A percentile compares a stretch with the other conserved stretches of the same genome.
Conservation (phyloP, 2,888 invertebrate genomes). For the Uropetala carovei region DNA sequence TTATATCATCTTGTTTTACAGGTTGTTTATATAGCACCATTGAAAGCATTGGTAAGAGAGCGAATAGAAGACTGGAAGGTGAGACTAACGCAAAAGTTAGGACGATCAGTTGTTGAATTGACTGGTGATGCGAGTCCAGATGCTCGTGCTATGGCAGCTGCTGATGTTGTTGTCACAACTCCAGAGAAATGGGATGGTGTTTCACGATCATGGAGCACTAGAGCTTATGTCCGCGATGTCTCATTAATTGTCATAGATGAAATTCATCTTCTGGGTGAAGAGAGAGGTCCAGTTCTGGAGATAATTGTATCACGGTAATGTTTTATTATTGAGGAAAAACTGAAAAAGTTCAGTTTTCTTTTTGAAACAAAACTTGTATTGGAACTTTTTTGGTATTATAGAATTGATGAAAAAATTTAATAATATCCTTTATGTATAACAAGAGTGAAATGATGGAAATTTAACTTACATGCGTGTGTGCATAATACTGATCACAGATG, state of each 20-base stretch:
- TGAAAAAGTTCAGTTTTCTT: too few relatives aligned
- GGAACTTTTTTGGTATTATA: too few relatives aligned
- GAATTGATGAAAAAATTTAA: background rate
- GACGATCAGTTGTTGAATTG: constrained; percentile 93
- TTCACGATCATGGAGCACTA: constrained; percentile 97
- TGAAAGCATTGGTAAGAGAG: constrained; percentile 98
- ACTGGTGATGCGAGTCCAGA: constrained; percentile 94
- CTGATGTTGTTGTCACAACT: constrained; percentile 97
- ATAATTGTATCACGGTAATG: constrained; percentile 98
- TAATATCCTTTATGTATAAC: background rate
- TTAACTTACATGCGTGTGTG: too few relatives aligned
- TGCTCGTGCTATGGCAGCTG: constrained; percentile 86
- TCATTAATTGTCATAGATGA: constrained; percentile 97
- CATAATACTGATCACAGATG: too few relatives aligned
- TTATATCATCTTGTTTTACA: constrained; percentile 72
- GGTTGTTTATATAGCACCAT: constrained; percentile 98
- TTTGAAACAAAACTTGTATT: too few relatives aligned
- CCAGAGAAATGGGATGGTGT: constrained; percentile 99
- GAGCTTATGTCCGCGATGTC: constrained; percentile 94
- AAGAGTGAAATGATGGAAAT: too few relatives aligned
- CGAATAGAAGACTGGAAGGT: constrained; percentile 96
- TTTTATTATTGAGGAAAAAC: constrained; percentile 73
- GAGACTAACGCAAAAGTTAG: constrained; percentile 84
- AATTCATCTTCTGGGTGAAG: constrained; percentile 96
- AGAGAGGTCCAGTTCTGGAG: constrained; percentile 93